phyloP scores from a whole-genome alignment of 2,797 vertebrate species.

The Eulemur albifrons region DNA sequence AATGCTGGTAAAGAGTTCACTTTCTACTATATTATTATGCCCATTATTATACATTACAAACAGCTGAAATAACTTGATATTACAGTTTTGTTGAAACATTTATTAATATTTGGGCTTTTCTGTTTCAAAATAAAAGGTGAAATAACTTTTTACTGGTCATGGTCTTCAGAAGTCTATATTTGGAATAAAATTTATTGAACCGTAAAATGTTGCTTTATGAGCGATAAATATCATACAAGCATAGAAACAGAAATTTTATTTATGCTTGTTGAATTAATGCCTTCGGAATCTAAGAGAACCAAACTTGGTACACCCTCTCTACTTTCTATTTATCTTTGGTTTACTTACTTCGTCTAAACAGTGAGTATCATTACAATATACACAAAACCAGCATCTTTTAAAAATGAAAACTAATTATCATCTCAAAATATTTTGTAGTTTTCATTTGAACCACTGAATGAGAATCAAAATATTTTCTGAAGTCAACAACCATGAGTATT shows the following conservation, averaged over 20 bases:
- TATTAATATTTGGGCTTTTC: neutral
- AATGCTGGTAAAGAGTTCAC: neutral
- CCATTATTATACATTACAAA: neutral
- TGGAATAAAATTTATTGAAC: neutral
- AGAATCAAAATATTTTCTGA: neutral
- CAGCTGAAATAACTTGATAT: neutral
- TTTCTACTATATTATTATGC: neutral
- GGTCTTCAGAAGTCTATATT: neutral
- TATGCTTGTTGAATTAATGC: neutral
- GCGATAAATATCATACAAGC: neutral
- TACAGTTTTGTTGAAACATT: neutral
- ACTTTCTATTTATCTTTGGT: neutral
- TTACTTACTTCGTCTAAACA: neutral
- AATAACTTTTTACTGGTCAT: neutral
- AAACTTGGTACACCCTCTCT: neutral
- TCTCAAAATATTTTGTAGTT: slow-evolving; percentile 22
- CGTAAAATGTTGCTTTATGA: neutral
- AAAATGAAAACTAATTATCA: neutral
- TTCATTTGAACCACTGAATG: neutral
- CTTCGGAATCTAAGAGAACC: neutral
- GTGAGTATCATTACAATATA: neutral
- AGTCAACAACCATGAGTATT: neutral
- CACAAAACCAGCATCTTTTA: neutral
- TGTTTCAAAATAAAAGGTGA: slow-evolving; percentile 7
- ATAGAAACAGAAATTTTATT: neutral